These are phyloP conservation scores for Subanguina moxae DNA, from an alignment of 1,140 invertebrate genomes.

Conservation along the genomic window DNA sequence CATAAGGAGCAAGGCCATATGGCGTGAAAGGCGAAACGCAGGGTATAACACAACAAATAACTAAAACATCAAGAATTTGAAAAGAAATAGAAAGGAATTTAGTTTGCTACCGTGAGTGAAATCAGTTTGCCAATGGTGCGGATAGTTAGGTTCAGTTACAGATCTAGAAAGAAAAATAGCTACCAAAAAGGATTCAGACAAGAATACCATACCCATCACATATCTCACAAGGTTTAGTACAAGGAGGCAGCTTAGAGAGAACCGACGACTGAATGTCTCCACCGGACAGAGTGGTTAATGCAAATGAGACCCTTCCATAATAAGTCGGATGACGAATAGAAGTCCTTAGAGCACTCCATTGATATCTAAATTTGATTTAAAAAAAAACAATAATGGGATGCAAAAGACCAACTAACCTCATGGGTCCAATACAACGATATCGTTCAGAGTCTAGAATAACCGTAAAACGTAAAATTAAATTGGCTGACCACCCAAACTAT, in stretches of 20 bases:
- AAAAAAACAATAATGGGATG: not conserved
- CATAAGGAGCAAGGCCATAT: conserved; percentile 56
- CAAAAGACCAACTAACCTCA: conserved; percentile 67
- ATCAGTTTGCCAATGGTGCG: conserved; percentile 56
- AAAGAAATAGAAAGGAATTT: too few species aligned
- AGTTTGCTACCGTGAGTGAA: conserved; percentile 39
- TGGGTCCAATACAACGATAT: conserved; percentile 82
- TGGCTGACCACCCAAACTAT: not conserved
- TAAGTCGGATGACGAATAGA: conserved; percentile 56
- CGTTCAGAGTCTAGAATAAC: conserved; percentile 69
- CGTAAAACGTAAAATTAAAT: not conserved
- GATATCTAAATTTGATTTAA: conserved; percentile 21
- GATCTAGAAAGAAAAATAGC: conserved; percentile 28
- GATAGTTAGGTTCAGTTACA: conserved; percentile 33
- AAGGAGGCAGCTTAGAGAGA: conserved; percentile 41
- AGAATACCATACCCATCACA: conserved; percentile 40
- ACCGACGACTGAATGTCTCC: conserved; percentile 23
- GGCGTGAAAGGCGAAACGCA: conserved; percentile 55
- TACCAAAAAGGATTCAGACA: not conserved
- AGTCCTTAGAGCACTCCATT: conserved; percentile 46
- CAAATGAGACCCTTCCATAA: conserved; percentile 51
- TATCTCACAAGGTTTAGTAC: conserved; percentile 43
- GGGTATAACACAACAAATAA: conserved; percentile 55
- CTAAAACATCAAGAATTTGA: too few species aligned
- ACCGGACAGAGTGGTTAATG: conserved; percentile 26